Conservation (phyloP, 1,140 invertebrate species). For the Tetramorium simillimum region DNA sequence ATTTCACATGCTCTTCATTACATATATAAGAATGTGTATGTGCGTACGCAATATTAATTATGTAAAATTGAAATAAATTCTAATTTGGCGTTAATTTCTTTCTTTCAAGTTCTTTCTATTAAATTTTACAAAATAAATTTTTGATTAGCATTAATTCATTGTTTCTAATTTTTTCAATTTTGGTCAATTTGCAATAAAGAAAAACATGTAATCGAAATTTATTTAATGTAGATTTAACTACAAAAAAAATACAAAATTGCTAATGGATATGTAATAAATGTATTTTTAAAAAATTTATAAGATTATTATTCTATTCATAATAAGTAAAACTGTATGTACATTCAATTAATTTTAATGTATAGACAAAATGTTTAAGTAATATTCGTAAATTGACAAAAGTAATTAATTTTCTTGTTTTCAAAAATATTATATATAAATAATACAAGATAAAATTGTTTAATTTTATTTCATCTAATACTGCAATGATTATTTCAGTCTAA, state of each 20-base stretch:
- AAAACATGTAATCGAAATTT: background rate
- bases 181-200: background rate
- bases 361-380: background rate
- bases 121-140: background rate
- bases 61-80: constrained; percentile 1
- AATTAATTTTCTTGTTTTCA: background rate
- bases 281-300: background rate
- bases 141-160: too few relatives aligned
- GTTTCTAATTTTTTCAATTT: background rate
- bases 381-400: background rate
- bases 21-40: background rate
- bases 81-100: background rate
- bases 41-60: background rate
- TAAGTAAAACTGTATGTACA: background rate
- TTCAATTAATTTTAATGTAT: background rate
- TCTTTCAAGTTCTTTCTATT: background rate
- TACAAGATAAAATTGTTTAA: background rate
- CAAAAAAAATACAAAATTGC: background rate
- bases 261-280: background rate
- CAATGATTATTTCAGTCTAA: background rate
- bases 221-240: too few relatives aligned
- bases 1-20: constrained; percentile 31
- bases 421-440: background rate
- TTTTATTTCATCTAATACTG: background rate
- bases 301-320: background rate